Evolutionary conservation across 2,797 vertebrate genomes (phyloP), one percentile per base, ranked within the genome.

Genomic region (Echeneis naucrates): DNA sequence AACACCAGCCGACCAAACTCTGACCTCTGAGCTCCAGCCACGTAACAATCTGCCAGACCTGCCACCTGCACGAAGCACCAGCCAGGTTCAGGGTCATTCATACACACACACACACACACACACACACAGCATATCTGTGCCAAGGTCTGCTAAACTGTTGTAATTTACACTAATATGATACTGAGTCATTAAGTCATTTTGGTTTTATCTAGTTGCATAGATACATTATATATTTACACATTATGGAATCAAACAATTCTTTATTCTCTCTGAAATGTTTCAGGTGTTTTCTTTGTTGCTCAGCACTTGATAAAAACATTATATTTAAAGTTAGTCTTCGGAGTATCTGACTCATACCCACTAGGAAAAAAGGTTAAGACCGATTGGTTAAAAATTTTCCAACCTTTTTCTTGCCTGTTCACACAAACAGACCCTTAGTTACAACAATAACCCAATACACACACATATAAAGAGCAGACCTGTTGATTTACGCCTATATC

Each of bases 261-360:
- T 42, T 30, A 40, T 24, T 13, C 57, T 68, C 33, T n/a, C 47
- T 11, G 32, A 30, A 59, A 68, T 4, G 17, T 30, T 67, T 38
- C 24, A 76, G 26, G 13, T 77, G 75, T 76, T 81, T 64, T 79
- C 58, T 65, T 60, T 37, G 55, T 80, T 78, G 77, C 77, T 53
- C 63, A 76, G 72, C 53, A 72, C 56, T 77, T 82, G n/a, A 76
- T 73, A 24, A 87, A 83, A 81, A 77, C 69, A 67, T 63, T n/a
- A 44, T 42, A 57, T 80, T 86, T 47, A 13, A 84, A 76, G 55
- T 75, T 8, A 0, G 47, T 69, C 63, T 26, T 8, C 60, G 75
- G 78, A 86, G 84, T 54, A 23, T 75, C 55, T 88, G 85, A 89
- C 69, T 88, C 81, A 88, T 77, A 58, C 81, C 67, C 26, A 83